phyloP scores from a whole-genome alignment of 2,797 vertebrate genomes.

The Morelia viridis region DNA sequence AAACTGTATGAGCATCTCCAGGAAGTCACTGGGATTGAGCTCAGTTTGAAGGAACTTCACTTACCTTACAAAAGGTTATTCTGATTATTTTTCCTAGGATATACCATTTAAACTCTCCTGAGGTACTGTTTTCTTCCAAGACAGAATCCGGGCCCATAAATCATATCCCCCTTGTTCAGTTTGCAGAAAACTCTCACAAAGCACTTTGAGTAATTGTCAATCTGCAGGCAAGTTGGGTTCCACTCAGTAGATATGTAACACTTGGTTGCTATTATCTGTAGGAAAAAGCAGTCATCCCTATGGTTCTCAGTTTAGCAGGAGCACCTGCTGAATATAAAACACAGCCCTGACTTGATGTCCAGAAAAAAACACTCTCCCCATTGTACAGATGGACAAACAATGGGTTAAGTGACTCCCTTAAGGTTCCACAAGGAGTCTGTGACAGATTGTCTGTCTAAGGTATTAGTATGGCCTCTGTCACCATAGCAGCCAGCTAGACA shows the following conservation, averaged over 20 bases:
- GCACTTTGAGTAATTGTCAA: constrained; percentile 5
- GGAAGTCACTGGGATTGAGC: background rate
- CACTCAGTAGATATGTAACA: background rate
- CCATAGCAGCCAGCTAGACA: constrained; percentile 38
- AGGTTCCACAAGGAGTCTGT: constrained; percentile 27
- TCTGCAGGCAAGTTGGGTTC: background rate
- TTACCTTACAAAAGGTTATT: constrained; percentile 23
- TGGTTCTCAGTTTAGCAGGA: constrained; percentile 3
- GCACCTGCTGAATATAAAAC: background rate
- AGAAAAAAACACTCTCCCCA: constrained; percentile 37
- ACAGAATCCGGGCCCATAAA: background rate
- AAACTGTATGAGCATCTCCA: background rate
- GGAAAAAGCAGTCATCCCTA: constrained; percentile 19
- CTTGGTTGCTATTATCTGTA: constrained; percentile 1
- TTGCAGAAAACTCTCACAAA: background rate
- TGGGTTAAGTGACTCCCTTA: constrained; percentile 35
- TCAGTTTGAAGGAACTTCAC: background rate
- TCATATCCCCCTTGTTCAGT: background rate
- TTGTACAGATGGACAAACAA: constrained; percentile 41
- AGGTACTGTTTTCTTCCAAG: constrained; percentile 1
- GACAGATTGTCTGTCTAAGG: constrained; percentile 22
- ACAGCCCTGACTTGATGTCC: constrained; percentile 4
- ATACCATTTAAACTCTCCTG: constrained; percentile 11
- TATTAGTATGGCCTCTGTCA: constrained; percentile 5
- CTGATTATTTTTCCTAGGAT: background rate